phyloP scores from a whole-genome alignment of 2,888 invertebrate genomes.

The Lottia gigantea region DNA sequence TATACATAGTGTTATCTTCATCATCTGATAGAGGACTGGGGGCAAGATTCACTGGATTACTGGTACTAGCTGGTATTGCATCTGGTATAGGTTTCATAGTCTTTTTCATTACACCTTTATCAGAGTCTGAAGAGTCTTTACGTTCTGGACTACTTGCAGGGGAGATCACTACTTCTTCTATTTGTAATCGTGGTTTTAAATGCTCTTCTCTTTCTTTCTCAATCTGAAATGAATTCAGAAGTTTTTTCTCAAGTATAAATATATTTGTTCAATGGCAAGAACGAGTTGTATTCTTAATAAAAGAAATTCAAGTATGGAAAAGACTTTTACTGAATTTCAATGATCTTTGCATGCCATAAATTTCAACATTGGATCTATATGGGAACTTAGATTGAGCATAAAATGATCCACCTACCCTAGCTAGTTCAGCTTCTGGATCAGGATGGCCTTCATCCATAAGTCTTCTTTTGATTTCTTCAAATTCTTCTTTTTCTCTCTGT shows the following conservation, averaged over 20 bases:
- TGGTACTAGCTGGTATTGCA: slow-evolving; percentile 18
- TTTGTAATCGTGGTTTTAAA: slow-evolving; percentile 85
- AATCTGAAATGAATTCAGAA: slow-evolving; percentile 68
- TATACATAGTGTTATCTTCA: slow-evolving; percentile 9
- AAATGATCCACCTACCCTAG: slow-evolving; percentile 44
- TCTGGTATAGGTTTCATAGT: slow-evolving; percentile 39
- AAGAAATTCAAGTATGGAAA: too few relatives aligned
- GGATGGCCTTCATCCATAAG: slow-evolving; percentile 73
- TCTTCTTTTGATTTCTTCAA: slow-evolving; percentile 84
- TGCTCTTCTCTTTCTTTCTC: slow-evolving; percentile 83
- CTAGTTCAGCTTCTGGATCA: slow-evolving; percentile 70
- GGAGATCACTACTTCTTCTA: slow-evolving; percentile 64
- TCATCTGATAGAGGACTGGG: slow-evolving; percentile 29
- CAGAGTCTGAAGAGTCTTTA: slow-evolving; percentile 33
- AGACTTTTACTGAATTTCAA: too few relatives aligned
- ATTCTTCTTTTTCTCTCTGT: slow-evolving; percentile 84
- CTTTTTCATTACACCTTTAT: slow-evolving; percentile 37
- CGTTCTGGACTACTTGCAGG: slow-evolving; percentile 38
- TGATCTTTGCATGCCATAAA: too few relatives aligned
- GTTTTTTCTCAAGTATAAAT: not conserved
- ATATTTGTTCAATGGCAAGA: not conserved
- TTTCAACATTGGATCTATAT: too few relatives aligned
- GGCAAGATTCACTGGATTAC: not conserved
- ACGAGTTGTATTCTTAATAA: too few relatives aligned
- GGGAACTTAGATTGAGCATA: too few relatives aligned